Percentiles rank a stretch among this genome's conserved stretches.
phyloP scores from a whole-genome alignment of 2,888 invertebrate genomes.

The Augochlorella aurata region DNA sequence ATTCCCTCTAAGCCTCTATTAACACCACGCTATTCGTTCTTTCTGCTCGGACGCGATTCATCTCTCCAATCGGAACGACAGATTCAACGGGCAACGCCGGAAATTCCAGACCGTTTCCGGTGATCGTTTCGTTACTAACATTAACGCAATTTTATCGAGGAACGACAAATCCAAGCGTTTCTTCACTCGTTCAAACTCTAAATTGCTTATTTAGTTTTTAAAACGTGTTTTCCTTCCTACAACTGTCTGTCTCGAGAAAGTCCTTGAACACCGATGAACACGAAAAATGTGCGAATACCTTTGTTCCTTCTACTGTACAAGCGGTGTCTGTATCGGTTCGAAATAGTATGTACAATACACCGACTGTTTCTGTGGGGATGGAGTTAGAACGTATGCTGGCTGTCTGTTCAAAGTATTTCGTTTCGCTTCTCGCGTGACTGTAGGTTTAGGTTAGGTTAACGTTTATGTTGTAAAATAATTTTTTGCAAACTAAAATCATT shows the following conservation, averaged over 20 bases:
- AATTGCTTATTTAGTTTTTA: constrained; percentile 43
- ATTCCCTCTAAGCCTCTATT: constrained; percentile 58
- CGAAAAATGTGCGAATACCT: constrained; percentile 53
- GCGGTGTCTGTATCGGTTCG: constrained; percentile 36
- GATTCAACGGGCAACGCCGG: constrained; percentile 54
- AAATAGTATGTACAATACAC: constrained; percentile 7
- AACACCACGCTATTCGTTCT: constrained; percentile 56
- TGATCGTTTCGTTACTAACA: constrained; percentile 63
- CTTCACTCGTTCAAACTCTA: not conserved
- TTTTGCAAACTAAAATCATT: not conserved
- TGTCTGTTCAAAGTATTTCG: not conserved
- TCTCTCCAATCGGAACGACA: constrained; percentile 45
- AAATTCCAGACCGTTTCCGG: constrained; percentile 62
- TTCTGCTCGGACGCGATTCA: constrained; percentile 48
- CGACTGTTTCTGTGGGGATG: constrained; percentile 5
- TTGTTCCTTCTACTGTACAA: constrained; percentile 48
- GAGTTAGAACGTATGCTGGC: not conserved
- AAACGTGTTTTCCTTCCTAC: not conserved
- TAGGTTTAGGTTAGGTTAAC: constrained; percentile 49
- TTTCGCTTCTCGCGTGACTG: not conserved
- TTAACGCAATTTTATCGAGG: constrained; percentile 35
- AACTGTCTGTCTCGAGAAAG: constrained; percentile 22
- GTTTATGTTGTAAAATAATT: constrained; percentile 16
- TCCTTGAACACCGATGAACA: constrained; percentile 51
- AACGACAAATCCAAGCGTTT: not conserved